Evolutionary conservation across 2,113 vertebrate species (phyloP).

Genomic region (Noctilio leporinus): DNA sequence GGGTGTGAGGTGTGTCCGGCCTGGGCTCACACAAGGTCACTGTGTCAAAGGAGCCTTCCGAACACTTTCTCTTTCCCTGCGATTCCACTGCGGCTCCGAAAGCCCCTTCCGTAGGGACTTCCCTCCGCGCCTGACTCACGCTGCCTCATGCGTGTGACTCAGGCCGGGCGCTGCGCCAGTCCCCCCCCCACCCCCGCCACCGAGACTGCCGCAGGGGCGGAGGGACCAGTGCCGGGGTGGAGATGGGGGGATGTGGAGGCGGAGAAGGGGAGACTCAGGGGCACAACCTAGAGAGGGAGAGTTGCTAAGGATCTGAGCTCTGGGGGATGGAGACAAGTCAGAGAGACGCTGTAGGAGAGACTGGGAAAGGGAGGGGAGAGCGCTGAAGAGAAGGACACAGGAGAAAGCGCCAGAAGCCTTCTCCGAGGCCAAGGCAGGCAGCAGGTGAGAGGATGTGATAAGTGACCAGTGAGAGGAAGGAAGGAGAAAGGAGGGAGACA

Average conservation of each 20-base stretch:
- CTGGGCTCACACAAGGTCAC: conserved; percentile 43
- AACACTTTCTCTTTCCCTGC: conserved; percentile 50
- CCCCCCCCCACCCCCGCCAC: not conserved
- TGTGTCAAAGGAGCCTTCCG: conserved; percentile 28
- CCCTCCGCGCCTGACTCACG: conserved; percentile 67
- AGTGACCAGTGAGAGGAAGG: not conserved
- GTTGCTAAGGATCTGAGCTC: not conserved
- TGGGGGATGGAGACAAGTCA: not conserved
- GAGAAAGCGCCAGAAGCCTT: not conserved
- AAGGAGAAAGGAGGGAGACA: not conserved
- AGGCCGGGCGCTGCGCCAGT: conserved; percentile 52
- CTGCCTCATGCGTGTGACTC: conserved; percentile 71
- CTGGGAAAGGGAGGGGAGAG: too few species aligned
- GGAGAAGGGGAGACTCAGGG: not conserved
- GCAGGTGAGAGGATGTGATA: not conserved
- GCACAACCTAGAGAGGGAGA: not conserved
- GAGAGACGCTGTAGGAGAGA: not conserved
- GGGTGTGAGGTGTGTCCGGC: not conserved
- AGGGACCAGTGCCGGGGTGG: not conserved
- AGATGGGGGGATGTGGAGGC: not conserved
- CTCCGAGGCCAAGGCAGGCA: not conserved
- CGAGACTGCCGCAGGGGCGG: not conserved
- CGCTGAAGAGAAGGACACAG: not conserved
- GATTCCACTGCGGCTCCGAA: conserved; percentile 25
- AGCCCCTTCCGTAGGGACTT: conserved; percentile 69